Percentiles rank a stretch among this genome's conserved stretches.
These are phyloP conservation scores for Globodera rostochiensis DNA, from an alignment of 1,140 invertebrate genomes.

Conservation along the genomic window DNA sequence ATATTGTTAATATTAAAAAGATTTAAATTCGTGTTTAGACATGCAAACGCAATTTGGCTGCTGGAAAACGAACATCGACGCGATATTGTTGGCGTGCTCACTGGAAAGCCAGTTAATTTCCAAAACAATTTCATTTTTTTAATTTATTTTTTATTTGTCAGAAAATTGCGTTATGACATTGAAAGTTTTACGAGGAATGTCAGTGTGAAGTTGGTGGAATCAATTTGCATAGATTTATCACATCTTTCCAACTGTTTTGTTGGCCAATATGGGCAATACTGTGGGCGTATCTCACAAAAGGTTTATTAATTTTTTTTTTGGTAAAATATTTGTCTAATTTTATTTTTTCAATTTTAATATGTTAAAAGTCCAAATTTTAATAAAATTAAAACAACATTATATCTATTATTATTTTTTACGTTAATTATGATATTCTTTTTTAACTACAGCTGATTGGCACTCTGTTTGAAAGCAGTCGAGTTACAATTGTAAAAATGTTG, in stretches of 20 bases:
- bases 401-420: too few relatives aligned
- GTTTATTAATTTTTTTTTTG: background rate
- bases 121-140: background rate
- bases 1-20: background rate
- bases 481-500: constrained; percentile 23
- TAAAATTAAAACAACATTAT: background rate
- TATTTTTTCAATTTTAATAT: background rate
- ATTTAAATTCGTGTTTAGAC: background rate
- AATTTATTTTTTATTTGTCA: background rate
- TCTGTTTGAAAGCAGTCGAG: constrained; percentile 17
- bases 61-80: constrained; percentile 27
- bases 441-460: constrained; percentile 10
- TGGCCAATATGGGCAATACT: constrained; percentile 20
- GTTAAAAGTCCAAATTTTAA: background rate
- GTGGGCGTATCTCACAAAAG: constrained; percentile 6
- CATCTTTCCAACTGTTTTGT: constrained; percentile 10
- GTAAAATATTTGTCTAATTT: background rate
- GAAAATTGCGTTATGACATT: constrained; percentile 24
- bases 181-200: constrained; percentile 22
- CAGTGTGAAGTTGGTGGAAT: constrained; percentile 11
- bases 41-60: constrained; percentile 27
- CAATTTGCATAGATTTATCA: constrained; percentile 14
- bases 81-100: constrained; percentile 1
- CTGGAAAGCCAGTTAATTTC: constrained; percentile 23
- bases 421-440: background rate